These are phyloP conservation scores for Isoperla grammatica DNA, from an alignment of 2,888 invertebrate genomes.

Conservation along the genomic window DNA sequence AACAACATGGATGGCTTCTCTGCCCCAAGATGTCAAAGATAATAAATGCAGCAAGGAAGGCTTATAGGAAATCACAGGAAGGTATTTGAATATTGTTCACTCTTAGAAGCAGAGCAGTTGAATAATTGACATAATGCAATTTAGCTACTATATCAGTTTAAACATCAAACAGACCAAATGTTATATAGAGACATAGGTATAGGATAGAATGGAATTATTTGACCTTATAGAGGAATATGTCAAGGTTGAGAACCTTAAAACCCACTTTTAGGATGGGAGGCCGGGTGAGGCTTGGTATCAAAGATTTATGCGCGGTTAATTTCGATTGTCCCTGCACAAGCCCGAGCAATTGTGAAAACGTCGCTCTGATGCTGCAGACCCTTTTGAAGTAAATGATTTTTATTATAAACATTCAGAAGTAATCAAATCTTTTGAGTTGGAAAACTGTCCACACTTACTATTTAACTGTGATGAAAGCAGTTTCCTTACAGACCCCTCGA, in stretches of 20 bases:
- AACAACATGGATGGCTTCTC: too few species aligned
- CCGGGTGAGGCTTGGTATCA: constrained; percentile 16
- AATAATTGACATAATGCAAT: too few species aligned
- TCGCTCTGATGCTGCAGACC: constrained; percentile 1
- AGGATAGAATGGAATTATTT: constrained; percentile 7
- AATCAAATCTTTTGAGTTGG: not conserved
- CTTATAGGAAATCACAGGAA: too few species aligned
- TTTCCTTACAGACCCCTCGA: constrained; percentile 12
- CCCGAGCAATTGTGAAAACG: constrained; percentile 11
- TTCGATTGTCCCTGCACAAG: not conserved
- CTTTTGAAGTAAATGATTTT: constrained; percentile 5
- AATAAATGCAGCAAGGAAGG: too few species aligned
- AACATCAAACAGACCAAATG: too few species aligned
- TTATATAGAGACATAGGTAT: too few species aligned
- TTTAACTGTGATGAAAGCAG: constrained; percentile 12
- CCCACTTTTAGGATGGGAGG: not conserved
- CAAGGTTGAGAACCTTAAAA: not conserved
- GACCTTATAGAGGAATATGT: not conserved
- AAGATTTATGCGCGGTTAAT: constrained; percentile 3
- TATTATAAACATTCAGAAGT: not conserved
- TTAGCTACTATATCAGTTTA: too few species aligned
- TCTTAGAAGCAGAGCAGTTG: too few species aligned
- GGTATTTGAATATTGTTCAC: too few species aligned
- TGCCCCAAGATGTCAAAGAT: too few species aligned
- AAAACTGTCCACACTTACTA: not conserved